Conservation (phyloP, 2,888 invertebrate species). For the Sinohyriopsis cumingii region DNA sequence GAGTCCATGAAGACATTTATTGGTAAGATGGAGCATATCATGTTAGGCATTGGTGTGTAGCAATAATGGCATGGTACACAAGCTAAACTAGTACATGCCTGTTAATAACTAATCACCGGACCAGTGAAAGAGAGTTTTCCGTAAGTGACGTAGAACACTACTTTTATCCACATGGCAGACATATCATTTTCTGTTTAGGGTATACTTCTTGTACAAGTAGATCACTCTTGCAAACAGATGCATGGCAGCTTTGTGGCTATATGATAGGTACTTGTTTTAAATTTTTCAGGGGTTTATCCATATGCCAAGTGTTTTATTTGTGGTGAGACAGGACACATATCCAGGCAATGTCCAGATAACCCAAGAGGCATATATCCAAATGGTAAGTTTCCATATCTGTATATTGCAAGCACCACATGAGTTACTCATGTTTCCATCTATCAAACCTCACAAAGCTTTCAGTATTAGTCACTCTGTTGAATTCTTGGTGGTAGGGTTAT, state of each 20-base stretch:
- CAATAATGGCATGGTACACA: too few relatives aligned
- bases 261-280: slow-evolving; percentile 2
- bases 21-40: too few relatives aligned
- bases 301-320: slow-evolving; percentile 93
- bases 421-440: neutral
- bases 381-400: slow-evolving; percentile 68
- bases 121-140: too few relatives aligned
- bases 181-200: neutral
- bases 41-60: too few relatives aligned
- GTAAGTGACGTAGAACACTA: too few relatives aligned
- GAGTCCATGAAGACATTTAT: too few relatives aligned
- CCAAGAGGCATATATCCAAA: slow-evolving; percentile 89
- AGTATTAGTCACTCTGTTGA: neutral
- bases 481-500: neutral
- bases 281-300: slow-evolving; percentile 76
- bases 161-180: too few relatives aligned
- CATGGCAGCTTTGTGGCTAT: too few relatives aligned
- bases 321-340: slow-evolving; percentile 88
- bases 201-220: neutral
- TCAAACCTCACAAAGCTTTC: too few relatives aligned
- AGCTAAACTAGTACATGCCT: too few relatives aligned
- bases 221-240: neutral
- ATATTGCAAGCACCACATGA: too few relatives aligned
- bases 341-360: slow-evolving; percentile 91
- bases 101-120: too few relatives aligned